phyloP scores from a whole-genome alignment of 2,797 vertebrate species.

The Sebastes iracundus region DNA sequence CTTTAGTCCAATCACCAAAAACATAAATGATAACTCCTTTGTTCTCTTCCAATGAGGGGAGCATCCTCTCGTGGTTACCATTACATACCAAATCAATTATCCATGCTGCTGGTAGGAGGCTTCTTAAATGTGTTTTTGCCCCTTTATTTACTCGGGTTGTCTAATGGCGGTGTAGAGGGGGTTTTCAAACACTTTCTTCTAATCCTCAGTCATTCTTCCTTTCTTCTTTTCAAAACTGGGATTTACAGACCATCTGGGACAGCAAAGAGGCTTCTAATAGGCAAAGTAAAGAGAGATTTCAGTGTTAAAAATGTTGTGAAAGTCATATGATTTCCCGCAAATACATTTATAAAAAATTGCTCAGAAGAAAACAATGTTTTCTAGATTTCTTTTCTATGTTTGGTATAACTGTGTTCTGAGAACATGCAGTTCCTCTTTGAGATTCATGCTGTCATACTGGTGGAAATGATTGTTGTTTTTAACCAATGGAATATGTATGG shows the following conservation, averaged over 20 bases:
- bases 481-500: conserved; percentile 85
- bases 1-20: conserved; percentile 57
- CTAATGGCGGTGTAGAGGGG: conserved; percentile 57
- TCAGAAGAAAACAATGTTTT: conserved; percentile 10
- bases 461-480: conserved; percentile 79
- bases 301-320: conserved; percentile 55
- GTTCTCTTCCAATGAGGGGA: conserved; percentile 52
- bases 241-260: conserved; percentile 74
- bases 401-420: conserved; percentile 41
- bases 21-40: conserved; percentile 50
- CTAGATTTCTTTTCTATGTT: conserved; percentile 13
- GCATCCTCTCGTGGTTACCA: conserved; percentile 61
- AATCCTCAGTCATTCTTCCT: conserved; percentile 80
- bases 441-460: conserved; percentile 64
- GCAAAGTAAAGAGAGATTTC: conserved; percentile 53
- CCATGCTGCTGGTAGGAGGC: conserved; percentile 69
- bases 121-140: conserved; percentile 70
- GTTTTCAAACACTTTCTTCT: conserved; percentile 64
- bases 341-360: conserved; percentile 1
- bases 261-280: conserved; percentile 67
- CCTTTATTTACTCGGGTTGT: conserved; percentile 66
- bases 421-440: conserved; percentile 58
- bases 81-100: conserved; percentile 82
- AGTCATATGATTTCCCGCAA: conserved; percentile 40
- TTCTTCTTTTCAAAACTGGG: conserved; percentile 77